Conservation (phyloP, 2,797 vertebrate genomes). For the Gobio occitaniae region DNA sequence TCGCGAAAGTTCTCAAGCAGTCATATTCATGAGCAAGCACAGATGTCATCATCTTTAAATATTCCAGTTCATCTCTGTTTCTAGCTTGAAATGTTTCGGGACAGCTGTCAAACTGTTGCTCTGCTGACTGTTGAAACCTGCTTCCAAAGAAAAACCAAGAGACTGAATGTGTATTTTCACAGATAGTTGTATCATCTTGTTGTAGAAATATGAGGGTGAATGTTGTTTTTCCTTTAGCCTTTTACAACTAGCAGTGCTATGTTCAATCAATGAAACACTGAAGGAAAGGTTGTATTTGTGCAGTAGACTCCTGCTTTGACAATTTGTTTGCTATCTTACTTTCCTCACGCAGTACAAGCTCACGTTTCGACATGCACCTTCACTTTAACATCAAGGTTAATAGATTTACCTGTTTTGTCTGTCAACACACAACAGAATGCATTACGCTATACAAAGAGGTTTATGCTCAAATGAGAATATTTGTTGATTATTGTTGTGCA, state of each 20-base stretch:
- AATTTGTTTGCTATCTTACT: conserved; percentile 20
- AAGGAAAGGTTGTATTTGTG: conserved; percentile 11
- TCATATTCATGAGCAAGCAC: conserved; percentile 57
- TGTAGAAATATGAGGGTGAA: conserved; percentile 48
- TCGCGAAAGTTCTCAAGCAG: conserved; percentile 49
- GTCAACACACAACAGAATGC: neutral
- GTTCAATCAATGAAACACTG: conserved; percentile 47
- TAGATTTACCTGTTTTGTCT: conserved; percentile 1
- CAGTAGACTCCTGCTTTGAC: conserved; percentile 21
- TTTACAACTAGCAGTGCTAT: conserved; percentile 60
- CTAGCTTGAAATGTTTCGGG: conserved; percentile 49
- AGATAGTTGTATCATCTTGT: conserved; percentile 45
- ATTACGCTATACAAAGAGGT: neutral
- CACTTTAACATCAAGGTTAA: conserved; percentile 22
- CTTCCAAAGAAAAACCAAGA: conserved; percentile 21
- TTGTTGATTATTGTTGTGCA: neutral
- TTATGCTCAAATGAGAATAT: neutral
- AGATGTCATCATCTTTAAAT: conserved; percentile 47
- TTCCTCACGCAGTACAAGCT: conserved; percentile 13
- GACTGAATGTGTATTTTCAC: conserved; percentile 48
- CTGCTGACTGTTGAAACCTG: neutral
- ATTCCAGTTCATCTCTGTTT: conserved; percentile 46
- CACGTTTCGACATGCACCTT: conserved; percentile 3
- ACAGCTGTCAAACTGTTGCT: conserved; percentile 31
- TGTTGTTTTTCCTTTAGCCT: conserved; percentile 53